Evolutionary conservation across 2,888 invertebrate genomes (phyloP), one percentile per base, ranked within the genome.

Genomic region (Cryptocephalus primarius): DNA sequence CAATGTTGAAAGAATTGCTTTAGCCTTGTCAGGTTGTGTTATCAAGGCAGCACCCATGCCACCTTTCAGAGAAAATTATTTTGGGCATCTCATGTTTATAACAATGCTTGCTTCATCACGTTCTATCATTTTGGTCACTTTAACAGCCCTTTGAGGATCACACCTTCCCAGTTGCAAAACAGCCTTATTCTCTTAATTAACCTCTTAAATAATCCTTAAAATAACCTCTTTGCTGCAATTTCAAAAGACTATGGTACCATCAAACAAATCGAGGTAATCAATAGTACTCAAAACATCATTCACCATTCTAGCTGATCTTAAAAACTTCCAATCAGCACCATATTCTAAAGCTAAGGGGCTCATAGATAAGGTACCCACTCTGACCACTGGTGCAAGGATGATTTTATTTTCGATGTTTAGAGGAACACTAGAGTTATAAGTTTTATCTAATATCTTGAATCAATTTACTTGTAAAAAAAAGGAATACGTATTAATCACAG

Each of bases 1-100:
- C 46, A 99, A 75, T 1, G 81, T 83, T 46, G 77, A 78, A 43
- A 99, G 73, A 62, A 99, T 97, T 53, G 78, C 67, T 60, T 73
- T 78, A 4, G 96, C 89, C 66, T 88, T 91, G 32, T 89, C 86
- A 9, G 90, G 88, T 55, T 93, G 75, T 33, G 76, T 76, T 44
- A 99, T 70, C 32, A 99, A 73, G 2, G 96, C 95, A 33, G 91
- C 93, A 34, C 99, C 99, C 99, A 99, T 99, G 32, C 97, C 97
- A 49, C 96, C 96, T 72, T 93, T 91, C 8, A 99, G 75, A 1
- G 96, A 97, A 72, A 99, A 99, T 62, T 92, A 88, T 72, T 99
- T 99, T 0, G 99, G 99, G 61, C 99, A 99, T 4, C 99, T 99
- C 99, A 99, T 99, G 66, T 99, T 99, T 13, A 99, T 83, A 66